These are phyloP conservation scores for Miichthys miiuy DNA, from an alignment of 2,797 vertebrate genomes.

Conservation along the genomic window DNA sequence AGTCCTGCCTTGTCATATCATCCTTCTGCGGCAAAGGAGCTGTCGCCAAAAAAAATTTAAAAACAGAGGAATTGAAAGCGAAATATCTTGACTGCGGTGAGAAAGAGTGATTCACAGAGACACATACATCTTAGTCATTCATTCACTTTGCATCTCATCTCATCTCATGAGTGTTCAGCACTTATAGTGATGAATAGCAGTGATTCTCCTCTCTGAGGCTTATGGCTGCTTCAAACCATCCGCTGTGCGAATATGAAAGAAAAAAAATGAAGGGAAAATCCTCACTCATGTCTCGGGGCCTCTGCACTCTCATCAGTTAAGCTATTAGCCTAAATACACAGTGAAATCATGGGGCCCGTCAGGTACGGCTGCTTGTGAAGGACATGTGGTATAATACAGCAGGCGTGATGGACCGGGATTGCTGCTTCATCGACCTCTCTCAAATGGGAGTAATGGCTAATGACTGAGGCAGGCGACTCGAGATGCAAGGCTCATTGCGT, in stretches of 20 bases:
- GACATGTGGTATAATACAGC: constrained; percentile 36
- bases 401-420: constrained; percentile 29
- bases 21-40: constrained; percentile 32
- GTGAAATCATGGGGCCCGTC: constrained; percentile 31
- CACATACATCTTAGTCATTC: constrained; percentile 46
- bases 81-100: constrained; percentile 15
- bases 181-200: constrained; percentile 56
- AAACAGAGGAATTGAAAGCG: constrained; percentile 24
- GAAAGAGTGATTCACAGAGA: constrained; percentile 25
- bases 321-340: constrained; percentile 59
- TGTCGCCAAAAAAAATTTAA: constrained; percentile 18
- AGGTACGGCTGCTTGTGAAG: constrained; percentile 58
- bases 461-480: constrained; percentile 49
- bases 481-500: constrained; percentile 59
- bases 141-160: constrained; percentile 55
- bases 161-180: constrained; percentile 45
- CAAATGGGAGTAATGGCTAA: constrained; percentile 63
- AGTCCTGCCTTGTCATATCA: constrained; percentile 48
- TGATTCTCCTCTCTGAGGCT: constrained; percentile 35
- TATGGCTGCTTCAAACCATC: constrained; percentile 17
- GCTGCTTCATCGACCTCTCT: constrained; percentile 55
- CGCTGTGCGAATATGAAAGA: constrained; percentile 31
- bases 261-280: constrained; percentile 22
- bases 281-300: constrained; percentile 2
- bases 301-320: constrained; percentile 32